These are phyloP conservation scores for Forbesichthys papilliferus DNA, from an alignment of 2,113 vertebrate species.

Conservation along the genomic window DNA sequence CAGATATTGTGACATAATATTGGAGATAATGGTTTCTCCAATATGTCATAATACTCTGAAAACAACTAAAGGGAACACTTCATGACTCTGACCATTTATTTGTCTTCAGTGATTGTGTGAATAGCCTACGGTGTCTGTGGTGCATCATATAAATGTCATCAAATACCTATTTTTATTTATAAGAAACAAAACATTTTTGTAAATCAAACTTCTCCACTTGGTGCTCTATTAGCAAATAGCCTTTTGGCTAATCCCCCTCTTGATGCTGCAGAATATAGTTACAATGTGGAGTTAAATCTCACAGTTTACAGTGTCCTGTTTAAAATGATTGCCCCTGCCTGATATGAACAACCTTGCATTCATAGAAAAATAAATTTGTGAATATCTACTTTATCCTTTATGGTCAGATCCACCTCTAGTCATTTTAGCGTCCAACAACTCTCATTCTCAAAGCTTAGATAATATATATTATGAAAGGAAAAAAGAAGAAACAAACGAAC, in stretches of 20 bases:
- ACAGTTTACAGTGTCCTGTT: constrained; percentile 69
- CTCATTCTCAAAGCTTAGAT: constrained; percentile 70
- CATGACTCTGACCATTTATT: constrained; percentile 34
- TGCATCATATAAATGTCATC: constrained; percentile 59
- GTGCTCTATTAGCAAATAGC: constrained; percentile 58
- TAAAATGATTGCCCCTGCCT: constrained; percentile 78
- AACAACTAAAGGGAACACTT: constrained; percentile 41
- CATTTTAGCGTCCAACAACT: constrained; percentile 57
- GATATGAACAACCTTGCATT: constrained; percentile 77
- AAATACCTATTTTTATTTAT: constrained; percentile 51
- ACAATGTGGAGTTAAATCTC: constrained; percentile 73
- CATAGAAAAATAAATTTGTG: constrained; percentile 84
- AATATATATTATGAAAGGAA: constrained; percentile 71
- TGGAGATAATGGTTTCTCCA: constrained; percentile 33
- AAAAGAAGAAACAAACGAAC: constrained; percentile 74
- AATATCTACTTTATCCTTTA: constrained; percentile 66
- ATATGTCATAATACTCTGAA: constrained; percentile 29
- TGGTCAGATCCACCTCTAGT: constrained; percentile 50
- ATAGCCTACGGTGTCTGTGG: constrained; percentile 57
- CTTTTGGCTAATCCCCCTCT: constrained; percentile 68
- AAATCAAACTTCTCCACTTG: constrained; percentile 61
- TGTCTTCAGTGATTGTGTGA: constrained; percentile 44
- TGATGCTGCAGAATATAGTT: constrained; percentile 74
- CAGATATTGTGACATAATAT: constrained; percentile 15
- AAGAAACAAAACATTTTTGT: constrained; percentile 41